phyloP scores from a whole-genome alignment of 2,888 invertebrate species.

The Heliconius ismenius region DNA sequence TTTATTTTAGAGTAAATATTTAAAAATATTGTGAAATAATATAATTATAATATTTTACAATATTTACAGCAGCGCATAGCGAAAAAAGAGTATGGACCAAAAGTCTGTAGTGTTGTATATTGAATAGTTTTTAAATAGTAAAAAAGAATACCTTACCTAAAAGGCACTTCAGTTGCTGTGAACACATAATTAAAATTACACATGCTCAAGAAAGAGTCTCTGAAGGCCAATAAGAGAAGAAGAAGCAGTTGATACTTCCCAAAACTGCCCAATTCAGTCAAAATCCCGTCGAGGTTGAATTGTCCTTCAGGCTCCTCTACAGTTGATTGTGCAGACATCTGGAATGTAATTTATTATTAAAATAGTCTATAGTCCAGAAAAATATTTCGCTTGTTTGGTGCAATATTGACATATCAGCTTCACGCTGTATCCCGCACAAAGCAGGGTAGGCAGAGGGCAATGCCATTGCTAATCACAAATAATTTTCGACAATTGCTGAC shows the following conservation, averaged over 20 bases:
- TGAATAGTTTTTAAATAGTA: background rate
- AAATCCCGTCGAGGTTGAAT: conserved; percentile 78
- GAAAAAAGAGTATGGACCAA: background rate
- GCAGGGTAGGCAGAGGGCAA: too few species aligned
- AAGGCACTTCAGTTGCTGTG: conserved; percentile 78
- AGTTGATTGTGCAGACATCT: conserved; percentile 55
- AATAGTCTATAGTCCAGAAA: too few species aligned
- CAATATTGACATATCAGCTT: too few species aligned
- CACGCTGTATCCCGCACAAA: too few species aligned
- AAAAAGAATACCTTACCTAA: conserved; percentile 65
- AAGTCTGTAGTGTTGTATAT: background rate
- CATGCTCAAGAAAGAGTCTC: conserved; percentile 80
- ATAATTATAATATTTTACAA: background rate
- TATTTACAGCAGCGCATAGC: background rate
- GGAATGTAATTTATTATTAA: background rate
- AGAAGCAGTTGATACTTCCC: conserved; percentile 81
- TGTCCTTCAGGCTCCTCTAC: conserved; percentile 49
- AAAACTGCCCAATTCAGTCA: conserved; percentile 79
- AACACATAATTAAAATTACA: conserved; percentile 81
- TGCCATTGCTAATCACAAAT: background rate
- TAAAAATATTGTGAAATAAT: background rate
- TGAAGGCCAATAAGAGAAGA: conserved; percentile 78
- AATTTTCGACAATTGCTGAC: background rate
- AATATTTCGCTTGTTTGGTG: too few species aligned
- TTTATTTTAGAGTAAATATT: too few species aligned